phyloP scores from a whole-genome alignment of 1,140 invertebrate genomes.

The Procambarus clarkii region DNA sequence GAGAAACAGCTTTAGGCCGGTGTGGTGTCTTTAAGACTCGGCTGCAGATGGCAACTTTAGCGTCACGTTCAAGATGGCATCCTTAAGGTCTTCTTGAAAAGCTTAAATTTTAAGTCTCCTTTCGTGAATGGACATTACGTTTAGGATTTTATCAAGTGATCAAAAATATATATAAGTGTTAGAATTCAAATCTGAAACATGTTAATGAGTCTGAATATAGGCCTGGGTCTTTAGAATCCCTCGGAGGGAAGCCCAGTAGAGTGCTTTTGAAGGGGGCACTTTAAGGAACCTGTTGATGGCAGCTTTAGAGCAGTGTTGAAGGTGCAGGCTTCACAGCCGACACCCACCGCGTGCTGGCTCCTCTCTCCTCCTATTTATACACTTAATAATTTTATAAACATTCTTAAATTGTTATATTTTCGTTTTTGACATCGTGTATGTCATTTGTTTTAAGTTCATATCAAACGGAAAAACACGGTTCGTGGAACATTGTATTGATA shows the following conservation, averaged over 20 bases:
- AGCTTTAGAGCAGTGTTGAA: conserved; percentile 13
- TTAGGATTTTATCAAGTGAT: too few relatives aligned
- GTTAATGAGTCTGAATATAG: background rate
- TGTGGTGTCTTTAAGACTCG: background rate
- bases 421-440: too few relatives aligned
- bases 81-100: conserved; percentile 1
- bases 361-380: too few relatives aligned
- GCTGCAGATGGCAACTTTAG: conserved; percentile 6
- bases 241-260: background rate
- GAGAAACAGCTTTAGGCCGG: background rate
- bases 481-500: too few relatives aligned
- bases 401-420: too few relatives aligned
- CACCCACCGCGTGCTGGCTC: too few relatives aligned
- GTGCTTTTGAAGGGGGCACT: conserved; percentile 1
- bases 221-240: conserved; percentile 3
- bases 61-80: conserved; percentile 1
- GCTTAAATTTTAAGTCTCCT: background rate
- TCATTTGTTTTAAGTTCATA: too few relatives aligned
- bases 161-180: too few relatives aligned
- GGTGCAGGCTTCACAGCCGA: background rate
- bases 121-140: background rate
- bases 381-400: too few relatives aligned
- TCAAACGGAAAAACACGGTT: too few relatives aligned
- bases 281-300: conserved; percentile 16
- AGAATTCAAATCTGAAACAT: too few relatives aligned